These are phyloP conservation scores for Erebia aethiops DNA, from an alignment of 2,888 invertebrate species.

Conservation along the genomic window DNA sequence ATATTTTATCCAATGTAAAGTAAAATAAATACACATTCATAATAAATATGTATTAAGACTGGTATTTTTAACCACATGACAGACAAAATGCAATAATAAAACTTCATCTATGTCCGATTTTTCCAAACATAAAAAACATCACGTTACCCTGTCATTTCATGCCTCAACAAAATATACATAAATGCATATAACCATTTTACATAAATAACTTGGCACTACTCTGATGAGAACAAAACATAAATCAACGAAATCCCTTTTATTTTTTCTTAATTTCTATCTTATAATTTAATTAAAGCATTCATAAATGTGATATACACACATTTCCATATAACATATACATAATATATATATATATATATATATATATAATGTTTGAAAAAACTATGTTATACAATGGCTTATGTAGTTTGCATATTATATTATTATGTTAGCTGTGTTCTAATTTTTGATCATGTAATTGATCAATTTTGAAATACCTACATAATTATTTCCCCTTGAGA, in stretches of 20 bases:
- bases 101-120: background rate
- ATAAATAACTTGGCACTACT: constrained; percentile 60
- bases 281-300: constrained; percentile 79
- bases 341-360: constrained; percentile 31
- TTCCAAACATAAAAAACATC: constrained; percentile 46
- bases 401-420: background rate
- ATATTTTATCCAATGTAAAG: background rate
- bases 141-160: constrained; percentile 78
- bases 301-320: constrained; percentile 67
- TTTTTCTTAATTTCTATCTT: constrained; percentile 70
- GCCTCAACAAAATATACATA: constrained; percentile 61
- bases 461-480: constrained; percentile 6
- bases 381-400: constrained; percentile 15
- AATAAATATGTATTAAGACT: background rate
- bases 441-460: background rate
- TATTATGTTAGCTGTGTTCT: constrained; percentile 22
- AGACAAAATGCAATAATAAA: no score
- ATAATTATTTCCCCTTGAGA: background rate
- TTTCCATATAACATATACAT: constrained; percentile 44
- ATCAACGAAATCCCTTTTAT: constrained; percentile 39
- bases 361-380: constrained; percentile 41
- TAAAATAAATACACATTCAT: background rate
- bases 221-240: constrained; percentile 54
- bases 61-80: background rate
- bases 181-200: constrained; percentile 56